Percentiles rank a stretch among this genome's conserved stretches.
Conservation (phyloP, 2,888 invertebrate genomes). For the Chrysolina oricalcia region DNA sequence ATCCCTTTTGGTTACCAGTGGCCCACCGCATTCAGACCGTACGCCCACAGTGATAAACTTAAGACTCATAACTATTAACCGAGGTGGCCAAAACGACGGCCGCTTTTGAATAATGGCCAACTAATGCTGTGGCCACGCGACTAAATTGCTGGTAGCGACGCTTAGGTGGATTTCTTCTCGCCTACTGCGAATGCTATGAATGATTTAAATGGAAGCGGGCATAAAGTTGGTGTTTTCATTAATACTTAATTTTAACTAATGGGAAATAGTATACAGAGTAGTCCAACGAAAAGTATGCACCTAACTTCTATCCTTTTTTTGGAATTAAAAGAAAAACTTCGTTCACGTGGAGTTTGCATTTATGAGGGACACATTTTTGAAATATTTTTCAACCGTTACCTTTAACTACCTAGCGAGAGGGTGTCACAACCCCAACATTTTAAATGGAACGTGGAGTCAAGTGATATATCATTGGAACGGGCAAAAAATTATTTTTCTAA, state of each 20-base stretch:
- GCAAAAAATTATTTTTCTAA: too few relatives aligned
- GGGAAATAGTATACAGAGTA: too few relatives aligned
- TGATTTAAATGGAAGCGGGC: constrained; percentile 42
- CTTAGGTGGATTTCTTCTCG: constrained; percentile 51
- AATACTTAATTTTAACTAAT: constrained; percentile 36
- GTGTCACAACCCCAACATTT: too few relatives aligned
- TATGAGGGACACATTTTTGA: too few relatives aligned
- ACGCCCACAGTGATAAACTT: constrained; percentile 65
- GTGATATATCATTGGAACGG: too few relatives aligned
- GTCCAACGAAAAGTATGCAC: too few relatives aligned
- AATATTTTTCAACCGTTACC: too few relatives aligned
- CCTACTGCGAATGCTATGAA: constrained; percentile 51
- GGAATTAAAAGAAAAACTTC: too few relatives aligned
- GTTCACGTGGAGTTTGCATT: too few relatives aligned
- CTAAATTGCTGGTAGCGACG: constrained; percentile 48
- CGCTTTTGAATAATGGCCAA: constrained; percentile 65
- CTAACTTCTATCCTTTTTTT: too few relatives aligned
- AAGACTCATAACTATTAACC: constrained; percentile 67
- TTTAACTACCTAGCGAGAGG: too few relatives aligned
- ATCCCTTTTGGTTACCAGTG: constrained; percentile 33
- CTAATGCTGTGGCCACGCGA: constrained; percentile 64
- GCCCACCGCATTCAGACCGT: constrained; percentile 51
- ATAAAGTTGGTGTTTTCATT: constrained; percentile 51
- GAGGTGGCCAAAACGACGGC: constrained; percentile 62
- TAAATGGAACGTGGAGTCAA: too few relatives aligned